Percentiles rank a stretch among this genome's conserved stretches.
Conservation (phyloP, 2,797 vertebrate species). For the Gephyroberyx darwinii region DNA sequence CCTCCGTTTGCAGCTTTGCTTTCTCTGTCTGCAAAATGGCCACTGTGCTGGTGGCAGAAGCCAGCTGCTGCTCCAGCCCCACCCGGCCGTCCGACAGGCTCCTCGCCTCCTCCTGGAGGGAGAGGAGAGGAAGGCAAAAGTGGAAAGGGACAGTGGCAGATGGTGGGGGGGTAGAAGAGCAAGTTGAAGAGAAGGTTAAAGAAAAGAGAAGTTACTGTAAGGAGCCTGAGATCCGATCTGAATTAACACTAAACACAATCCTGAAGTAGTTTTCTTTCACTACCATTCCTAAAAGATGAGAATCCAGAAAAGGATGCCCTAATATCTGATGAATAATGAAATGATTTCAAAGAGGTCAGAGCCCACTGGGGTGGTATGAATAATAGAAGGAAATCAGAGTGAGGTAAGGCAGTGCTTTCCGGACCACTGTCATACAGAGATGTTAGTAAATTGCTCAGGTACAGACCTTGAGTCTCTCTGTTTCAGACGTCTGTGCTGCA, state of each 20-base stretch:
- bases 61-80: conserved; percentile 87
- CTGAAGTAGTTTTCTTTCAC: background rate
- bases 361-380: background rate
- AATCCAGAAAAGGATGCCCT: background rate
- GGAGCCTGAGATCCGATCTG: too few relatives aligned
- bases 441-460: background rate
- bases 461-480: conserved; percentile 85
- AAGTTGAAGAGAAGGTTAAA: background rate
- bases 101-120: conserved; percentile 83
- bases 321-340: conserved; percentile 1
- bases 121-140: background rate
- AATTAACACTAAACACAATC: too few relatives aligned
- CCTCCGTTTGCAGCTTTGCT: conserved; percentile 87
- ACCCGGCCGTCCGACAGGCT: conserved; percentile 78
- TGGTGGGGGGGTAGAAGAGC: background rate
- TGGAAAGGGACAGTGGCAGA: background rate
- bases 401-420: background rate
- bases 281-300: background rate
- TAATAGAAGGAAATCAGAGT: background rate
- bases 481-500: conserved; percentile 80
- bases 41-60: conserved; percentile 88
- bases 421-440: background rate
- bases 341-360: background rate
- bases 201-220: background rate
- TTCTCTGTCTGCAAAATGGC: conserved; percentile 93